Conservation (phyloP, 2,113 vertebrate species). For the Bubo bubo region DNA sequence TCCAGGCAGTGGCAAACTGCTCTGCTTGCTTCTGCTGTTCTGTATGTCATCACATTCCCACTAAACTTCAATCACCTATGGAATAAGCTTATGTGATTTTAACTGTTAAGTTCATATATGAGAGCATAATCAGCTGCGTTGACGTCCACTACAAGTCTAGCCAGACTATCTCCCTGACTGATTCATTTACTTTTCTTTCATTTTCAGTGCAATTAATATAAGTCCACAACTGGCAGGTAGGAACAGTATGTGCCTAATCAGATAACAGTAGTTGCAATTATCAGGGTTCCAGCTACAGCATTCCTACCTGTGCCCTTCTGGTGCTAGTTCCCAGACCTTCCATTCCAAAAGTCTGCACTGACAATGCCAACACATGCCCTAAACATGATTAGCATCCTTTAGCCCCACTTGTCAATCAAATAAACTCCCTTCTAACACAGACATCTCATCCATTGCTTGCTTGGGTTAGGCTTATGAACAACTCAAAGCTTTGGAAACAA, state of each 20-base stretch:
- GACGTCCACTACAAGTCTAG: not conserved
- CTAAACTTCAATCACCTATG: not conserved
- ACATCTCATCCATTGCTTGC: not conserved
- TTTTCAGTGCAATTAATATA: not conserved
- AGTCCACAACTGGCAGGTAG: not conserved
- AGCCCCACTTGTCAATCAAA: not conserved
- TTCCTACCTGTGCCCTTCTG: not conserved
- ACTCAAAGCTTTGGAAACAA: not conserved
- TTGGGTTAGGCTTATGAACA: not conserved
- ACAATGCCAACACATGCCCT: not conserved
- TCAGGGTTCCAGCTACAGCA: not conserved
- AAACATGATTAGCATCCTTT: not conserved
- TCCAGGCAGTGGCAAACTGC: not conserved
- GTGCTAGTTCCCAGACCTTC: not conserved
- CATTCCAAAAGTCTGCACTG: not conserved
- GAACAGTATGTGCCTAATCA: not conserved
- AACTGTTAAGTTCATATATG: not conserved
- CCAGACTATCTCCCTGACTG: not conserved
- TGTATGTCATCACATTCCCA: not conserved
- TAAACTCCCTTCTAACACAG: not conserved
- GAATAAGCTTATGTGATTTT: not conserved
- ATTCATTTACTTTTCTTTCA: not conserved
- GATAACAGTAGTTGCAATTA: not conserved
- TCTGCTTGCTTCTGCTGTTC: not conserved
- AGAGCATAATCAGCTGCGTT: not conserved